These are phyloP conservation scores for Basileuterus tristriatus DNA, from an alignment of 2,797 vertebrate species.

Conservation along the genomic window DNA sequence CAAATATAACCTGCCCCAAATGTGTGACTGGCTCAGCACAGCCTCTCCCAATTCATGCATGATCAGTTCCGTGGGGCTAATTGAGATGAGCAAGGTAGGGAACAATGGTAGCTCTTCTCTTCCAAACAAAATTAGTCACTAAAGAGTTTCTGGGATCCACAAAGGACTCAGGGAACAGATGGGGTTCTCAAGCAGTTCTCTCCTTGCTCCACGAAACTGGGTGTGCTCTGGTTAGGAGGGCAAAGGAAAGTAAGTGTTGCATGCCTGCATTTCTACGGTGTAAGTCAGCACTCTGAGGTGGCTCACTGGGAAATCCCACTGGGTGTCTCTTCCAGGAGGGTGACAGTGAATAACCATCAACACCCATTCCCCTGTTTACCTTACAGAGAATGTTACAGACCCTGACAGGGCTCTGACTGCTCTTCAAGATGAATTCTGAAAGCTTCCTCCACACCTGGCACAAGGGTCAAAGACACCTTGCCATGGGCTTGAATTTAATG, in stretches of 20 bases:
- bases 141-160: neutral
- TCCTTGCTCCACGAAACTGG: neutral
- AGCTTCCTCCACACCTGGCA: neutral
- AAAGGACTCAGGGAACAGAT: neutral
- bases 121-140: neutral
- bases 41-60: neutral
- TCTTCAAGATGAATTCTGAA: neutral
- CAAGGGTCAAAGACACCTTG: neutral
- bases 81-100: neutral
- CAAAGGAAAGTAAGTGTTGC: neutral
- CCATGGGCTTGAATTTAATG: neutral
- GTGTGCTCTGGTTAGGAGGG: neutral
- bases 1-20: neutral
- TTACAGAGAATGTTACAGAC: neutral
- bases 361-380: neutral
- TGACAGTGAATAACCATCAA: neutral
- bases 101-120: neutral
- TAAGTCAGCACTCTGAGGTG: neutral
- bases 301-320: neutral
- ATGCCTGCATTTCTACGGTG: rapidly evolving
- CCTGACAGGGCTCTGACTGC: neutral
- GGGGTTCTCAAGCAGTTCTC: neutral
- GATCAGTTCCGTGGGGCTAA: neutral
- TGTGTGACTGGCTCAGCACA: neutral
- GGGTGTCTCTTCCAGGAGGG: neutral